Percentiles rank a stretch among this genome's conserved stretches.
Evolutionary conservation across 2,113 vertebrate genomes (phyloP).

Genomic region (Platichthys stellatus): DNA sequence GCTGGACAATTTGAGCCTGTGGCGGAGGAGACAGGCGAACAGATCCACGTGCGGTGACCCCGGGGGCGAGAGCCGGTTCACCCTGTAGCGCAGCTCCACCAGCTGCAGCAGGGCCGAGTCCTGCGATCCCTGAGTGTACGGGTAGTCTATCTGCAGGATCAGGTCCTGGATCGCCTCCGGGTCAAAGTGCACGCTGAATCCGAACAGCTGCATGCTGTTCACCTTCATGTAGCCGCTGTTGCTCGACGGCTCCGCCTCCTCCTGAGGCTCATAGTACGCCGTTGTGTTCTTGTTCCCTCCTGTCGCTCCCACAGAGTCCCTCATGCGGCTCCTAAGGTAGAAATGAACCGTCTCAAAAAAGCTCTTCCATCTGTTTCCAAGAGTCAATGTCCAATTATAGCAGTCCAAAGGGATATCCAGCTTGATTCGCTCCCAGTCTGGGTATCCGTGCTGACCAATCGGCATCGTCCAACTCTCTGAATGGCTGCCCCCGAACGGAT

Average conservation of each 20-base stretch:
- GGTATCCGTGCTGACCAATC: conserved; percentile 89
- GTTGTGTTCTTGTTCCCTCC: conserved; percentile 80
- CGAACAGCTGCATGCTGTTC: conserved; percentile 94
- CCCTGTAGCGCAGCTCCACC: conserved; percentile 93
- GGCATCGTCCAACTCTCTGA: conserved; percentile 99
- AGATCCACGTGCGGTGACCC: conserved; percentile 91
- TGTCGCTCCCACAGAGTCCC: conserved; percentile 71
- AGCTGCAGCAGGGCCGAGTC: conserved; percentile 95
- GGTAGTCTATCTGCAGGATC: conserved; percentile 97
- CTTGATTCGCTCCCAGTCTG: conserved; percentile 94
- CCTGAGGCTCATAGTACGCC: conserved; percentile 86
- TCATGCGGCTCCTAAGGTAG: conserved; percentile 93
- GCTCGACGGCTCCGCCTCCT: conserved; percentile 87
- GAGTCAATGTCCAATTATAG: conserved; percentile 95
- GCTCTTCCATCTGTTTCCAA: conserved; percentile 98
- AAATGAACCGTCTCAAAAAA: conserved; percentile 99
- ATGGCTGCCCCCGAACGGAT: conserved; percentile 97
- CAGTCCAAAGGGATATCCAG: conserved; percentile 92
- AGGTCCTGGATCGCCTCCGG: conserved; percentile 95
- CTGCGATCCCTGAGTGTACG: conserved; percentile 96
- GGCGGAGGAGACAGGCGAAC: conserved; percentile 94
- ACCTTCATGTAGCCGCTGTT: conserved; percentile 96
- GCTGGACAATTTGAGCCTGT: conserved; percentile 93
- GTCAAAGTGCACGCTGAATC: conserved; percentile 97
- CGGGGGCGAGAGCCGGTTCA: conserved; percentile 94